Base-by-base conservation (phyloP, 2,888 invertebrate species). In the Choristoneura rosaceana region DNA sequence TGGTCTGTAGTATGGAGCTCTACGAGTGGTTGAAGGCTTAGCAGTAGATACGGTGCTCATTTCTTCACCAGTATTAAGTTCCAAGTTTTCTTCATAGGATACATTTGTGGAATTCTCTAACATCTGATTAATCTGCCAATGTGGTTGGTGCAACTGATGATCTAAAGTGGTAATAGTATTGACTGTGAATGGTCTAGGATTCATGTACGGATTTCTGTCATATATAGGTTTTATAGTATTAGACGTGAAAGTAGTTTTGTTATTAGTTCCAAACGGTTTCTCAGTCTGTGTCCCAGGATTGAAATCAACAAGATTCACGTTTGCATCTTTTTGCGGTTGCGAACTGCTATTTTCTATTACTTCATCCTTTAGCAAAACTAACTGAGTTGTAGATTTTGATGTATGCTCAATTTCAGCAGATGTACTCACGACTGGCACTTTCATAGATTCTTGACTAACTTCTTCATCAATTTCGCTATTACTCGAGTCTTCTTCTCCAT, bases 71-170 rank as follows among this genome's bases (percentile, higher is more conserved):
- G 90, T 90, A 77, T 94, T 94, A 50, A 94, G 81, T 65, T 91
- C 90, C 14, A 93, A 73, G 74, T 85, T 90, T 33, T 93, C 93
- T 85, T 93, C 93, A 78, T 90, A 90, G 0, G 92, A 92, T 12
- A 85, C 77, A 71, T 91, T 93, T 9, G 90, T 90, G 1, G 84
- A 77, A 75, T 94, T 94, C 78, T 90, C 92, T 81, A 92, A 80
- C 74, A 94, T 82, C 69, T 94, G 89, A 79, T 94, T 94, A 33
- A 94, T 94, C 78, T 94, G 94, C 94, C 94, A 94, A 77, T 94
- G 94, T 12, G 94, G 94, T 79, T 93, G 93, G 74, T 94, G 94
- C 55, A 93, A 76, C 76, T 93, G 93, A 79, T 93, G 91, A 75
- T 93, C 93, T 43, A 93, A 82, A 14, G 90, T 87, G 14, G 84